Base-by-base conservation (phyloP, 2,113 vertebrate species). In the Corythaeola cristata region DNA sequence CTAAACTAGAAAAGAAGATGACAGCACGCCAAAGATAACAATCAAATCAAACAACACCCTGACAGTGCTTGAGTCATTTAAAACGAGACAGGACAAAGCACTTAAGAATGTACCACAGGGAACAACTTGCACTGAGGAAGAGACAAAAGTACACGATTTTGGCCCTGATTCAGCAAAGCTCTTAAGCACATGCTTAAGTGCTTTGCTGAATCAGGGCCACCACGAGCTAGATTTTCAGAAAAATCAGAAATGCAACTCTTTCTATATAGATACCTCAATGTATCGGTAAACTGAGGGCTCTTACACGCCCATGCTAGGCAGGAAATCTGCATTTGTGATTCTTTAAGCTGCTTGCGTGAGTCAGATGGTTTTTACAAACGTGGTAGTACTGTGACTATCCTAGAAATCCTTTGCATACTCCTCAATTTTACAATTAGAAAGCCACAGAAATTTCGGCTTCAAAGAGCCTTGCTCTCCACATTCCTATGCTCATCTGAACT, bases 41-140 rank as follows among this genome's bases (percentile, higher is more conserved):
- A 97, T 95, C 94, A 91, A 97, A 97, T 97, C 97, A 97, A 97
- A 97, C 96, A 97, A 97, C 97, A 97, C 97, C 87, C 97, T 96
- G 94, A 96, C 81, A 94, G 84, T 32, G 77, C 95, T 83, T 97
- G 96, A 97, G 91, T 97, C 89, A 96, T 97, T 97, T 97, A 96
- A 96, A 97, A 96, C 9, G 81, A 97, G 96, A 97, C 95, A 96
- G 95, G 93, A 97, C 97, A 95, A 97, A 97, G 94, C 95, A 96
- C 95, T 96, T 89, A 97, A 97, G 96, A 97, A 97, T 97, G 97
- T 93, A 96, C 94, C 95, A 89, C 50, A 82, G 87, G 81, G 97
- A 97, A 96, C 94, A 97, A 91, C 96, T 91, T 96, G 97, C 95
- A 91, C 95, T 32, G 95, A 94, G 96, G 74, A 97, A 84, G 87